Evolutionary conservation across 2,888 invertebrate genomes (phyloP).

Genomic region (Lasius platythorax): DNA sequence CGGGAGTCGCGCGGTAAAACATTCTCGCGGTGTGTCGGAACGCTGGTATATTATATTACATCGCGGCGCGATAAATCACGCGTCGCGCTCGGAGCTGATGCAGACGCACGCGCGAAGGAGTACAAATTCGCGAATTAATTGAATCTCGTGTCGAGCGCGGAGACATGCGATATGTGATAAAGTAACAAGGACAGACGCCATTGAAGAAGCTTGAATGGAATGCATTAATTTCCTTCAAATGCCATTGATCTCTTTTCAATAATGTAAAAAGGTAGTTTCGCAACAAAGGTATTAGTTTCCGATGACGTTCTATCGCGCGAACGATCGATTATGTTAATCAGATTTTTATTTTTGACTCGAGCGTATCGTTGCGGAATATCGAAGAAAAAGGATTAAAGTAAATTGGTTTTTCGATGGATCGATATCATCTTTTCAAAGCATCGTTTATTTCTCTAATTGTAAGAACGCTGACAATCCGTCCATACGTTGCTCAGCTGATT

Average conservation of each 20-base stretch:
- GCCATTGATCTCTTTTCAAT: constrained; percentile 1
- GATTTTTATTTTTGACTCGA: not conserved
- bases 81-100: constrained; percentile 18
- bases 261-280: not conserved
- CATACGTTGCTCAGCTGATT: constrained; percentile 45
- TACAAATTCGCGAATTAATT: constrained; percentile 47
- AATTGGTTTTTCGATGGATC: constrained; percentile 48
- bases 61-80: constrained; percentile 63
- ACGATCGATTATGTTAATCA: constrained; percentile 10
- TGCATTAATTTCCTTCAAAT: not conserved
- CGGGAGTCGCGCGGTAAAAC: constrained; percentile 64
- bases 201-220: not conserved
- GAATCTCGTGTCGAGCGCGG: not conserved
- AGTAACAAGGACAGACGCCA: not conserved
- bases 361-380: not conserved
- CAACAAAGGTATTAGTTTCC: not conserved
- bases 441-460: constrained; percentile 44
- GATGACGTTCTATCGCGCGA: not conserved
- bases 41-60: constrained; percentile 26
- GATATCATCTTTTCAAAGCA: constrained; percentile 33
- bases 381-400: not conserved
- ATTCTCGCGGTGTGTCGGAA: constrained; percentile 60
- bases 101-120: constrained; percentile 11
- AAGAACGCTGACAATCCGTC: constrained; percentile 19
- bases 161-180: not conserved